Evolutionary conservation across 1,140 invertebrate genomes (phyloP).

Genomic region (Drosophila navojoa): DNA sequence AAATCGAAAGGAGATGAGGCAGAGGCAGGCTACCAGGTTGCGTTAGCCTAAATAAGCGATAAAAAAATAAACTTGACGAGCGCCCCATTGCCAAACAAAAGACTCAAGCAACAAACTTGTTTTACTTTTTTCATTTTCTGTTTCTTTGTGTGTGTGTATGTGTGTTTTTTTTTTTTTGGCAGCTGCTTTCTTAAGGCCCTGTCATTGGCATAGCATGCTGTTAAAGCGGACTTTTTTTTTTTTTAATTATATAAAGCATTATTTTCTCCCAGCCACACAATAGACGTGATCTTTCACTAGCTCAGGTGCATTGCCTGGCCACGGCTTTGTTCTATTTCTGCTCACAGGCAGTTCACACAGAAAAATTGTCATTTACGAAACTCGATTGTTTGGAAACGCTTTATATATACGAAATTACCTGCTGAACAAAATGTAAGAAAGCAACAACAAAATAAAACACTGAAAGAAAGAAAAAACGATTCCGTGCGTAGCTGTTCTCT

Average conservation of each 20-base stretch:
- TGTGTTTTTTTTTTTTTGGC: constrained; percentile 46
- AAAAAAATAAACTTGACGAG: constrained; percentile 26
- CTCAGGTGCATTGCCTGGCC: constrained; percentile 59
- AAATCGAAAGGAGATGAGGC: constrained; percentile 36
- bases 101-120: constrained; percentile 75
- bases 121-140: constrained; percentile 52
- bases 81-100: constrained; percentile 56
- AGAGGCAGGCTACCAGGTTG: constrained; percentile 7
- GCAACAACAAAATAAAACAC: constrained; percentile 7
- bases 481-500: constrained; percentile 47
- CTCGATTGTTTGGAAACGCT: constrained; percentile 74
- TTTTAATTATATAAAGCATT: constrained; percentile 71
- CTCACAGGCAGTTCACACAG: constrained; percentile 21
- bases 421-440: constrained; percentile 28
- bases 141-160: constrained; percentile 13
- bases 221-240: constrained; percentile 24
- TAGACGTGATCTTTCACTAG: constrained; percentile 54
- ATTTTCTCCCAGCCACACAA: constrained; percentile 56
- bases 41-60: constrained; percentile 29
- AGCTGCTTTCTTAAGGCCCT: constrained; percentile 55
- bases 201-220: constrained; percentile 32
- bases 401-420: constrained; percentile 38
- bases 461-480: constrained; percentile 51
- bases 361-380: constrained; percentile 75
- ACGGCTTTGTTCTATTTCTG: constrained; percentile 64